Conservation (phyloP, 2,797 vertebrate genomes). For the Myotis daubentonii region DNA sequence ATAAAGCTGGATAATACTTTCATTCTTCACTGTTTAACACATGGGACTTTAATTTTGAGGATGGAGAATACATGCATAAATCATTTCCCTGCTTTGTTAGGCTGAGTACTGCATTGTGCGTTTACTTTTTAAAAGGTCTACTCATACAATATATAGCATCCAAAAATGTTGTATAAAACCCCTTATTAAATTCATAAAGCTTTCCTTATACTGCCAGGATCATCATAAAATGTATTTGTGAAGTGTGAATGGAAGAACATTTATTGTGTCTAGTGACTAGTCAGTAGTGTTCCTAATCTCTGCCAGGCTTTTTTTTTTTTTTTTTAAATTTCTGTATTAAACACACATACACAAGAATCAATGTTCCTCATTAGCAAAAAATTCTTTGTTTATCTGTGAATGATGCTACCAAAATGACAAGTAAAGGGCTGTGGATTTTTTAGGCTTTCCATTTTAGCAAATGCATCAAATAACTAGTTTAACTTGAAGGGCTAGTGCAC, state of each 20-base stretch:
- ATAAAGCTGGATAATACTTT: background rate
- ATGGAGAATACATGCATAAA: conserved; percentile 13
- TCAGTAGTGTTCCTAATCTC: conserved; percentile 67
- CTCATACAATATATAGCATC: background rate
- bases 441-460: conserved; percentile 81
- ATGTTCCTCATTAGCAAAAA: conserved; percentile 74
- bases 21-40: background rate
- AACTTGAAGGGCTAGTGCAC: conserved; percentile 71
- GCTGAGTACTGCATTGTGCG: background rate
- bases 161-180: background rate
- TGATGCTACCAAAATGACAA: conserved; percentile 70
- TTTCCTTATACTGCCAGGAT: conserved; percentile 14
- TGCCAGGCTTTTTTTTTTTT: conserved; percentile 42
- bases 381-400: conserved; percentile 73
- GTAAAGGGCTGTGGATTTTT: conserved; percentile 80
- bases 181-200: background rate
- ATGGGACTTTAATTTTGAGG: background rate
- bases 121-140: conserved; percentile 10
- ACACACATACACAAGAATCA: conserved; percentile 61
- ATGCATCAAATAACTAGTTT: conserved; percentile 73
- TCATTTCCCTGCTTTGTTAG: background rate
- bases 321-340: conserved; percentile 68
- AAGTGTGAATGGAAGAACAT: background rate
- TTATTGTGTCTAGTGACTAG: conserved; percentile 69
- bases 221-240: conserved; percentile 3